A percentile compares a stretch with the other conserved stretches of the same genome.
Evolutionary conservation across 2,113 vertebrate genomes (phyloP).

Genomic region (Xenotilapia longispinis): DNA sequence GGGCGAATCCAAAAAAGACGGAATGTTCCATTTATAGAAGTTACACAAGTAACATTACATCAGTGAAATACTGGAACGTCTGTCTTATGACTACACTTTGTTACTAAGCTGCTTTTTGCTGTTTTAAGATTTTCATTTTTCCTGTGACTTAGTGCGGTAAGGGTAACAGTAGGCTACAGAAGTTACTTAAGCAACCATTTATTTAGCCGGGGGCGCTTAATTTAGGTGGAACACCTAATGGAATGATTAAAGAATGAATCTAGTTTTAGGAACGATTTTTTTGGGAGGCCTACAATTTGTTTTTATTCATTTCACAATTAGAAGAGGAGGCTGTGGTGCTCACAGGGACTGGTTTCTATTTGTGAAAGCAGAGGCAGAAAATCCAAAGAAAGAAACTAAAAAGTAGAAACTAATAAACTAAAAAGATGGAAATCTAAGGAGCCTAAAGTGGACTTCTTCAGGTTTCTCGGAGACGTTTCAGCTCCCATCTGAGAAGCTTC

Average conservation of each 20-base stretch:
- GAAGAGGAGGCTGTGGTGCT: not conserved
- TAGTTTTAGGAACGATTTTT: not conserved
- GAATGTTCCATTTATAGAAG: not conserved
- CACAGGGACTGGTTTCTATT: not conserved
- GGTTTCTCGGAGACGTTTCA: not conserved
- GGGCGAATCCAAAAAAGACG: not conserved
- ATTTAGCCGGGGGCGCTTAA: fast-evolving
- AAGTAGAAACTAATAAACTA: not conserved
- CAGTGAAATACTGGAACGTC: not conserved
- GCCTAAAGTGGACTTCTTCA: not conserved
- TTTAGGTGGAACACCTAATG: not conserved
- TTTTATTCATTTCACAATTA: fast-evolving
- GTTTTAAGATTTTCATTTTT: not conserved
- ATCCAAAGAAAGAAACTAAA: not conserved
- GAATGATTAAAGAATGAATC: not conserved
- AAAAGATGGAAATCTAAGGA: not conserved
- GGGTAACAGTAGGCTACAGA: not conserved
- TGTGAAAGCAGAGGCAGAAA: not conserved
- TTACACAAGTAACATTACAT: not conserved
- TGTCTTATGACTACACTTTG: not conserved
- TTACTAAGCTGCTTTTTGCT: not conserved
- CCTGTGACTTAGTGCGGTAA: fast-evolving
- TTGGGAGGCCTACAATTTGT: not conserved
- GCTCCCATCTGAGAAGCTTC: not conserved
- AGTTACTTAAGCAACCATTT: not conserved